A percentile compares a stretch with the other conserved stretches of the same genome.
Evolutionary conservation across 2,888 invertebrate species (phyloP).

Genomic region (Andrena praecox): DNA sequence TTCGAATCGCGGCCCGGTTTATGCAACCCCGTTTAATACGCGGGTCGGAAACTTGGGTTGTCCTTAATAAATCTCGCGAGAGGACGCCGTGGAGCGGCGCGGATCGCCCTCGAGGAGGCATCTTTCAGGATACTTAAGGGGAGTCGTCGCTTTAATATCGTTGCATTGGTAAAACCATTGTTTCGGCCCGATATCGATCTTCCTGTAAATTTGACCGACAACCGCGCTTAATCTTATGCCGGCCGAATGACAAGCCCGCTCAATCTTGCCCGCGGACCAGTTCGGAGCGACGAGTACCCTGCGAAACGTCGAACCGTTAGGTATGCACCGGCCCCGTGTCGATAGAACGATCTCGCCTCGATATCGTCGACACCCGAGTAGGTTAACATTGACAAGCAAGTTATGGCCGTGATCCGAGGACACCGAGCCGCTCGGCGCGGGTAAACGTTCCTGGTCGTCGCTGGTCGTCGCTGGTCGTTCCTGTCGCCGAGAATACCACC

Average conservation of each 20-base stretch:
- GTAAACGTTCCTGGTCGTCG: constrained; percentile 22
- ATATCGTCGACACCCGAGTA: constrained; percentile 55
- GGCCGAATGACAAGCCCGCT: constrained; percentile 65
- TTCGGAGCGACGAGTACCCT: constrained; percentile 1
- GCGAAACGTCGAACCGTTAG: constrained; percentile 52
- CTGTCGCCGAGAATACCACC: constrained; percentile 40
- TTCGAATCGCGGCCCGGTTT: constrained; percentile 62
- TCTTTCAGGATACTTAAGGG: constrained; percentile 44
- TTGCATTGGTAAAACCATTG: constrained; percentile 65
- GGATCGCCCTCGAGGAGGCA: constrained; percentile 19
- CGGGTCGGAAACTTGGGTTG: constrained; percentile 39
- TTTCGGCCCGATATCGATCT: constrained; percentile 69
- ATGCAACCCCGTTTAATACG: constrained; percentile 52
- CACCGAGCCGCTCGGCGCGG: constrained; percentile 34
- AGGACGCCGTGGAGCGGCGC: constrained; percentile 28
- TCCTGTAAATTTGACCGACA: constrained; percentile 69
- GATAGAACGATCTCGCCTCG: constrained; percentile 62
- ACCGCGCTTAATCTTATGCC: constrained; percentile 68
- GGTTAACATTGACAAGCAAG: constrained; percentile 68
- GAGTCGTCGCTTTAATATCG: constrained; percentile 63
- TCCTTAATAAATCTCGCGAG: constrained; percentile 53
- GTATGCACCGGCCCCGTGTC: constrained; percentile 38
- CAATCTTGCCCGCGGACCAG: constrained; percentile 63
- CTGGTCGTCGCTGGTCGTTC: not conserved
- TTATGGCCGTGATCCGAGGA: constrained; percentile 52